These are phyloP conservation scores for Julus scanicus DNA, from an alignment of 2,888 invertebrate species.

Conservation along the genomic window DNA sequence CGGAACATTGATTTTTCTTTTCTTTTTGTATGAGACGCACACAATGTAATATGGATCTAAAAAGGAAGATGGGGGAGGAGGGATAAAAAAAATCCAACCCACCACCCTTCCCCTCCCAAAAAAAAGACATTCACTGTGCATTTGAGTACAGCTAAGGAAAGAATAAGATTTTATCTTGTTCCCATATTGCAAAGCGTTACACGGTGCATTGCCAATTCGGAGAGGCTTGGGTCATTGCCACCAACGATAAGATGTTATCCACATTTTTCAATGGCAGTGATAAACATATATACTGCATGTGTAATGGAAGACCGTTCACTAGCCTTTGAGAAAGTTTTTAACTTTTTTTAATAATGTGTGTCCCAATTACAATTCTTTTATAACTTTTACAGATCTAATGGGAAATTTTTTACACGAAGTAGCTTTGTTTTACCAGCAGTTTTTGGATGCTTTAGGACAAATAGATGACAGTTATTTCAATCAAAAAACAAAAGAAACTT, in stretches of 20 bases:
- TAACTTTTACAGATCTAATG: neutral
- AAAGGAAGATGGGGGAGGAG: neutral
- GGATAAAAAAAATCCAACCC: neutral
- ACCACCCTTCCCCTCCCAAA: neutral
- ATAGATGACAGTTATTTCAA: no score
- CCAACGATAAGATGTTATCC: neutral
- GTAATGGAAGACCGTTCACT: neutral
- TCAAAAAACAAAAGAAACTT: no score
- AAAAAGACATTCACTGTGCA: neutral
- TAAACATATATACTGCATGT: neutral
- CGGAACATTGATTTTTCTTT: neutral
- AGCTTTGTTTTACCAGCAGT: no score
- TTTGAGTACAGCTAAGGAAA: neutral
- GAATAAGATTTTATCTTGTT: neutral
- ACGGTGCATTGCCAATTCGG: neutral
- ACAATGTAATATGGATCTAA: neutral
- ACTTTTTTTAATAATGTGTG: neutral
- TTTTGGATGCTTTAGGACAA: no score
- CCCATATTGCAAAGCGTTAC: constrained; percentile 1
- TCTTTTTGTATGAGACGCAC: neutral
- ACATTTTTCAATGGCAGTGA: neutral
- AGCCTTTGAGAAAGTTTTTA: neutral
- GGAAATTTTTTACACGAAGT: neutral
- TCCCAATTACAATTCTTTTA: neutral
- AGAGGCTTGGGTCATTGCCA: neutral